Conservation (phyloP, 2,113 vertebrate species). For the Cranoglanis bouderius region DNA sequence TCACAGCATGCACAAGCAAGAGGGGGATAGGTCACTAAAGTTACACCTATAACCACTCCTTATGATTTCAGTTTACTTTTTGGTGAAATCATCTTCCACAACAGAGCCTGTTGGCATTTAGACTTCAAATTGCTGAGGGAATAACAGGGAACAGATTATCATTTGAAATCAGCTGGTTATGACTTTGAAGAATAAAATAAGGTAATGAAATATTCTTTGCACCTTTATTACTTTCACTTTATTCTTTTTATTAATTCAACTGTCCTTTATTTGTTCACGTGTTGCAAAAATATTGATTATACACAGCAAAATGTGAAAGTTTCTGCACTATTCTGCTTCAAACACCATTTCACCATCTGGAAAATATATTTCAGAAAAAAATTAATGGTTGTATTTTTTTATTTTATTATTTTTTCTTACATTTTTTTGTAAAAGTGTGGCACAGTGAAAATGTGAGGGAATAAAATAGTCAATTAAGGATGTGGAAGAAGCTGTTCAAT, state of each 20-base stretch:
- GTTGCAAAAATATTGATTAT: background rate
- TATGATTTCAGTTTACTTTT: background rate
- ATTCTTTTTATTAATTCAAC: background rate
- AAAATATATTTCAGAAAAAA: background rate
- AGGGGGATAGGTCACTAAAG: background rate
- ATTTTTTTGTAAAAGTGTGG: background rate
- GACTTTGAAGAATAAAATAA: slow-evolving; percentile 3
- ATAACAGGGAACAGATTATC: background rate
- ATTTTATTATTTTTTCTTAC: too few relatives aligned
- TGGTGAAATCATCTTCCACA: background rate
- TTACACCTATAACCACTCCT: slow-evolving; percentile 7
- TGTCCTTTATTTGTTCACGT: background rate
- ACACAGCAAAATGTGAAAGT: background rate
- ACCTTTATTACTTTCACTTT: background rate
- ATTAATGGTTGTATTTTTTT: background rate
- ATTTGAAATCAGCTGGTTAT: background rate
- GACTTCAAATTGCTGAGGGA: background rate
- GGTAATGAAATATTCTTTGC: background rate
- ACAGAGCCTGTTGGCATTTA: background rate
- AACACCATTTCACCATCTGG: background rate
- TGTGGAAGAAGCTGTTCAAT: background rate
- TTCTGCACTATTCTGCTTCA: background rate
- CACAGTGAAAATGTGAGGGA: background rate
- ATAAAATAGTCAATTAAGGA: background rate
- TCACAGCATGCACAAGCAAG: background rate